Evolutionary conservation across 2,113 vertebrate species (phyloP).

Genomic region (Ammodytes marinus): DNA sequence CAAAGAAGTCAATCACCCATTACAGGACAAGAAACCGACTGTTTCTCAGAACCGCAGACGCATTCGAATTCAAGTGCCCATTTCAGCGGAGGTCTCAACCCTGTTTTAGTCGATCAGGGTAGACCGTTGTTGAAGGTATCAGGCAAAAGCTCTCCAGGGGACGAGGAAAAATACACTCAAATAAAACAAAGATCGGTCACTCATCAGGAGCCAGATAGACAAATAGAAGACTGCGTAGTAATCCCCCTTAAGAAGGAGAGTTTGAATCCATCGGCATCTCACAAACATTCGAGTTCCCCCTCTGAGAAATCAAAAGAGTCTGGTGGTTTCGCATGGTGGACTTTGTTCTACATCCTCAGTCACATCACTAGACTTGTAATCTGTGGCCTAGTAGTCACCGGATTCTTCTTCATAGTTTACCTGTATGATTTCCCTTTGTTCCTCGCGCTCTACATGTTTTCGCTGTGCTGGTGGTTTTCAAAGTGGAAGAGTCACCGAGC

Average conservation of each 20-base stretch:
- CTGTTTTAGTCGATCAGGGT: not conserved
- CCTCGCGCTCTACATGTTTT: slow-evolving; percentile 89
- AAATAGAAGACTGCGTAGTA: slow-evolving; percentile 31
- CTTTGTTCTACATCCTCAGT: slow-evolving; percentile 77
- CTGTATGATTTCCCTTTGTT: slow-evolving; percentile 91
- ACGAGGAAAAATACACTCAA: slow-evolving; percentile 23
- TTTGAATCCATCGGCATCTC: slow-evolving; percentile 28
- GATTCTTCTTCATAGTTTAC: slow-evolving; percentile 88
- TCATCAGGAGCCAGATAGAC: slow-evolving; percentile 22
- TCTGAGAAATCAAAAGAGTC: slow-evolving; percentile 62
- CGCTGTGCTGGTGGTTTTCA: slow-evolving; percentile 89
- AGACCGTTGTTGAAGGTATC: slow-evolving; percentile 23
- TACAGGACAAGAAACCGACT: slow-evolving; percentile 6
- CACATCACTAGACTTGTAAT: slow-evolving; percentile 84
- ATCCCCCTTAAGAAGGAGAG: not conserved
- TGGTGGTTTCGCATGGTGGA: slow-evolving; percentile 62
- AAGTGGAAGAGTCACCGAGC: slow-evolving; percentile 79
- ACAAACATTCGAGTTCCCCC: slow-evolving; percentile 17
- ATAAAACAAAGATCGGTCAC: slow-evolving; percentile 36
- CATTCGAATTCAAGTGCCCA: slow-evolving; percentile 40
- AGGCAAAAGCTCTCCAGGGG: slow-evolving; percentile 4
- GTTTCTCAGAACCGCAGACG: slow-evolving; percentile 16
- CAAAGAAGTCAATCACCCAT: slow-evolving; percentile 9
- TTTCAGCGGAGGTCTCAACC: slow-evolving; percentile 6
- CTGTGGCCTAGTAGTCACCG: slow-evolving; percentile 85